Evolutionary conservation across 2,797 vertebrate species (phyloP).

Genomic region (Acridotheres tristis): DNA sequence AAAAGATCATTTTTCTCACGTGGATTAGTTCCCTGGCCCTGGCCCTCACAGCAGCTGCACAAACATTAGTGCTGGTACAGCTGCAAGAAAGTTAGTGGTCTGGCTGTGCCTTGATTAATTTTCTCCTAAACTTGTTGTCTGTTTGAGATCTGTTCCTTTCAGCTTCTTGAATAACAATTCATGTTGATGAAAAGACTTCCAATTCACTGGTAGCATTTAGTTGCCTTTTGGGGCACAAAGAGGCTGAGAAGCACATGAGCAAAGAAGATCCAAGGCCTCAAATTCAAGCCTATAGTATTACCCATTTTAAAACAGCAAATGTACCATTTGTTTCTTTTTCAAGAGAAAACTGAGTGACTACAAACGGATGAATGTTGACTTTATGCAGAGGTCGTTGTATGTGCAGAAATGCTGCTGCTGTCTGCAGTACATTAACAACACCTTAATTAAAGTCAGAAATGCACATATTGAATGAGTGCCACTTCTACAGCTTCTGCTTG

Average conservation of each 20-base stretch:
- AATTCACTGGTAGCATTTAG: constrained; percentile 27
- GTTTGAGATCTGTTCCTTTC: constrained; percentile 6
- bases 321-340: neutral
- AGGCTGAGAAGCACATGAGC: neutral
- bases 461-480: constrained; percentile 10
- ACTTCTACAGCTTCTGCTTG: constrained; percentile 42
- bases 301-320: neutral
- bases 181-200: neutral
- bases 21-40: constrained; percentile 29
- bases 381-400: neutral
- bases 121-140: constrained; percentile 48
- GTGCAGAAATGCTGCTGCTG: neutral
- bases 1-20: constrained; percentile 22
- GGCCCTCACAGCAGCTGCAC: constrained; percentile 53
- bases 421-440: neutral
- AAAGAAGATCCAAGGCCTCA: neutral
- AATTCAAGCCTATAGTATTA: neutral
- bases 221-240: constrained; percentile 29
- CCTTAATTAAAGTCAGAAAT: constrained; percentile 50
- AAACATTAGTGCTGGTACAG: constrained; percentile 66
- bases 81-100: constrained; percentile 51
- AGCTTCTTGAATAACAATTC: constrained; percentile 39
- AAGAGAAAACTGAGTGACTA: neutral
- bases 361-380: neutral
- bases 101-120: constrained; percentile 2